A percentile compares a stretch with the other conserved stretches of the same genome.
phyloP scores from a whole-genome alignment of 2,888 invertebrate species.

The Epiperipatus broadwayi region DNA sequence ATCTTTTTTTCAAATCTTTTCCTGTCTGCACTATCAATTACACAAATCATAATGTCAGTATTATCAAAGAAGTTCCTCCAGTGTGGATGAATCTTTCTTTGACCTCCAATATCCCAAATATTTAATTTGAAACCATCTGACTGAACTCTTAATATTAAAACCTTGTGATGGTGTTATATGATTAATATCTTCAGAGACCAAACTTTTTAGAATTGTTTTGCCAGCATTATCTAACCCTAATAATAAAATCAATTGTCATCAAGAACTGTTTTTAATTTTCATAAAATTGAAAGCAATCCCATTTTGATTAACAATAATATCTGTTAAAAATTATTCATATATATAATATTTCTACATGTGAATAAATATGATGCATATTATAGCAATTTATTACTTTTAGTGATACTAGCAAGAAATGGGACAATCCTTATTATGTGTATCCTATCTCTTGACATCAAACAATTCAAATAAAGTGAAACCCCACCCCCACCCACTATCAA shows the following conservation, averaged over 20 bases:
- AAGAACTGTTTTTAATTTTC: conserved; percentile 69
- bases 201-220: conserved; percentile 79
- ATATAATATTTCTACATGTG: too few relatives aligned
- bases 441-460: too few relatives aligned
- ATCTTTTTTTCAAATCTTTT: too few relatives aligned
- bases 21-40: too few relatives aligned
- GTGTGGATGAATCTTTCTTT: conserved; percentile 91
- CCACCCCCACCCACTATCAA: too few relatives aligned
- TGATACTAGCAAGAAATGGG: too few relatives aligned
- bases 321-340: too few relatives aligned
- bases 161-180: conserved; percentile 86
- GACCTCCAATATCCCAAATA: conserved; percentile 99
- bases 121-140: conserved; percentile 89
- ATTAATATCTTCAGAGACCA: conserved; percentile 86
- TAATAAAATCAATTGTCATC: conserved; percentile 71
- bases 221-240: conserved; percentile 94
- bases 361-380: too few relatives aligned
- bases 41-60: conserved; percentile 77
- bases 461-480: too few relatives aligned
- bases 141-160: conserved; percentile 88
- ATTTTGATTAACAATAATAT: too few relatives aligned
- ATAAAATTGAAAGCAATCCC: conserved; percentile 75
- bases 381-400: too few relatives aligned
- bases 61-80: conserved; percentile 99
- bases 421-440: too few relatives aligned